Evolutionary conservation across 2,888 invertebrate genomes (phyloP).

Genomic region (Sesia bembeciformis): DNA sequence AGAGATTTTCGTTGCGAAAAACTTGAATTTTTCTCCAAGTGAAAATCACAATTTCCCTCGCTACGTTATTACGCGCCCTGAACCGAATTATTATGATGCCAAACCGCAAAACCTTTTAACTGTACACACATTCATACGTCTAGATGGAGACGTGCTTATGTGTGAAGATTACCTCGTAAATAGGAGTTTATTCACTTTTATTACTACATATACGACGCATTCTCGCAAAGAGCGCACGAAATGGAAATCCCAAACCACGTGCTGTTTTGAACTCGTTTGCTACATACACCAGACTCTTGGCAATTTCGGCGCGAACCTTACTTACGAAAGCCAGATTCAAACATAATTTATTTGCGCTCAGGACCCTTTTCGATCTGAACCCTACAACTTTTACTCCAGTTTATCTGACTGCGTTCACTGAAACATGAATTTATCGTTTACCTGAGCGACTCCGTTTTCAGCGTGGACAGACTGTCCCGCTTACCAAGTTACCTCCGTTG

Average conservation of each 20-base stretch:
- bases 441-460: slow-evolving; percentile 22
- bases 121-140: neutral
- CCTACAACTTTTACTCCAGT: neutral
- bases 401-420: neutral
- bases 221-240: neutral
- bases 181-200: slow-evolving; percentile 33
- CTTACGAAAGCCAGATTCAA: neutral
- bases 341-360: neutral
- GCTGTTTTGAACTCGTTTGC: neutral
- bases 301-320: neutral
- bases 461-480: slow-evolving; percentile 5
- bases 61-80: neutral
- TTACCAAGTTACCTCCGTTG: slow-evolving; percentile 5
- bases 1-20: neutral
- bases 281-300: no score
- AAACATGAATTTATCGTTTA: slow-evolving; percentile 12
- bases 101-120: slow-evolving; percentile 4
- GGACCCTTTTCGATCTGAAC: neutral
- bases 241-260: neutral
- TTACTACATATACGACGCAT: slow-evolving; percentile 23
- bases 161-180: slow-evolving; percentile 35
- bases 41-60: neutral
- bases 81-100: neutral
- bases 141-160: neutral
- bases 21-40: neutral